phyloP scores from a whole-genome alignment of 2,797 vertebrate species.

The Nyctibius grandis region DNA sequence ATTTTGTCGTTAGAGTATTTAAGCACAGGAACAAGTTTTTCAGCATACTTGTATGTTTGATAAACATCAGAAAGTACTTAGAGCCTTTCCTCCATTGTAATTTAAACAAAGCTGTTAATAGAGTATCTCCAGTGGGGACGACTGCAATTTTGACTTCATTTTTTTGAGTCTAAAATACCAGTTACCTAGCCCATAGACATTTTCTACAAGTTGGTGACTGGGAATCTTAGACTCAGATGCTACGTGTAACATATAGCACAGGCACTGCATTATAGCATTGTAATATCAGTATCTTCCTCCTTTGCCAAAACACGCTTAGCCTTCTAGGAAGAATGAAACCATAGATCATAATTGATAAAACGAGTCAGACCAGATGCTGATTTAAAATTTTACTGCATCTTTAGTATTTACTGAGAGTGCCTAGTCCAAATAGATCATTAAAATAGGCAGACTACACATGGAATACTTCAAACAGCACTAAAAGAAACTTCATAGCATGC shows the following conservation, averaged over 20 bases:
- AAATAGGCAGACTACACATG: background rate
- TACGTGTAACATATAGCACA: background rate
- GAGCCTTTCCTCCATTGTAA: background rate
- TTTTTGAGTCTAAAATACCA: background rate
- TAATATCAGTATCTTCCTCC: background rate
- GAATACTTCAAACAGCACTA: background rate
- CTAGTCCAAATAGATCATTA: background rate
- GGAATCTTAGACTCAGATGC: background rate
- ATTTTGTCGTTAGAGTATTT: background rate
- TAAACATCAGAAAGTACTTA: background rate
- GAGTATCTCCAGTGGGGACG: background rate
- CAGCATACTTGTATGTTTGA: accelerated
- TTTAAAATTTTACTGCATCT: background rate
- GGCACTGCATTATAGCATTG: background rate
- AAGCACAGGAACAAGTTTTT: background rate
- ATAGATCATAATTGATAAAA: background rate
- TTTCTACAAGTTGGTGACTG: background rate
- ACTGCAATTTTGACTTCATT: background rate
- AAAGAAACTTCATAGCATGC: background rate
- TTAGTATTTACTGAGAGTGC: background rate
- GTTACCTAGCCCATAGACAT: background rate
- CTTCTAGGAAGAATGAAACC: background rate
- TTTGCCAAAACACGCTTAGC: background rate
- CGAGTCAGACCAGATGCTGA: background rate
- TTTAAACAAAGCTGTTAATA: background rate